These are phyloP conservation scores for Semaprochilodus insignis DNA, from an alignment of 2,797 vertebrate genomes.

Conservation along the genomic window DNA sequence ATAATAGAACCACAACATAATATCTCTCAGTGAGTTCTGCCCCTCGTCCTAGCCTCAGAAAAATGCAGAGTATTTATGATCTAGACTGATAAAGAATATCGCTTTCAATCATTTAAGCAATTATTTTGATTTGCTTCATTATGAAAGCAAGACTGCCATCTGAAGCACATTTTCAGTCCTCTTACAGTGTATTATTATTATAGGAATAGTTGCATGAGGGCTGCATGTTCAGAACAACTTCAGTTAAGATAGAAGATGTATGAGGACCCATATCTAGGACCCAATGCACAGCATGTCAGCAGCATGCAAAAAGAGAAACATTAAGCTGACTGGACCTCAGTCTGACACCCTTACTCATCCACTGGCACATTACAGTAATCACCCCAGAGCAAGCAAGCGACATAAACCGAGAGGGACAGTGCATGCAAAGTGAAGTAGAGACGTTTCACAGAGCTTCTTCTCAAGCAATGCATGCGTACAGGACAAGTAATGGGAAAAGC, in stretches of 20 bases:
- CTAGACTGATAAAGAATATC: not conserved
- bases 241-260: not conserved
- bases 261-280: not conserved
- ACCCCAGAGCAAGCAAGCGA: constrained; percentile 13
- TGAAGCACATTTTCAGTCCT: not conserved
- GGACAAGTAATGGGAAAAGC: not conserved
- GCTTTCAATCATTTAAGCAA: not conserved
- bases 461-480: not conserved
- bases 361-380: constrained; percentile 12
- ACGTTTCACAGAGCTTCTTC: not conserved
- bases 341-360: not conserved
- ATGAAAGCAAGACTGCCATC: not conserved
- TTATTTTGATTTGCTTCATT: not conserved
- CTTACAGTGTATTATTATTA: not conserved
- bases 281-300: not conserved
- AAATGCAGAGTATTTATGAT: not conserved
- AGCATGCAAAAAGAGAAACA: constrained; percentile 14
- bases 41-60: too few species aligned
- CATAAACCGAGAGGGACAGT: constrained; percentile 9
- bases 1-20: not conserved
- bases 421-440: not conserved
- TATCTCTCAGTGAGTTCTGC: not conserved
- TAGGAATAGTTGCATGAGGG: not conserved
- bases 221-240: not conserved
- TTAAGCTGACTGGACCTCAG: constrained; percentile 2